Evolutionary conservation across 2,797 vertebrate genomes (phyloP).

Genomic region (Cuculus canorus): DNA sequence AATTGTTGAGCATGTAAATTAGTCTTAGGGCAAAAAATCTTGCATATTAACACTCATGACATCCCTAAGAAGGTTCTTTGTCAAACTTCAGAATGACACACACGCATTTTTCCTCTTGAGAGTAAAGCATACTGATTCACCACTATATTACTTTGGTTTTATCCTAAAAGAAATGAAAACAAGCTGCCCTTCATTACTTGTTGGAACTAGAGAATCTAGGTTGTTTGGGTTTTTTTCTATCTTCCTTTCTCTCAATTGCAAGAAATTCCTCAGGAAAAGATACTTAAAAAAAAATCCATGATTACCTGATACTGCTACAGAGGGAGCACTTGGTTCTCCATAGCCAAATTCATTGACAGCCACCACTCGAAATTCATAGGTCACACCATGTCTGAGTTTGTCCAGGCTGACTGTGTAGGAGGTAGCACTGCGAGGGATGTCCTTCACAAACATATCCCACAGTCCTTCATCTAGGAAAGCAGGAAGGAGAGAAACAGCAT

Average conservation of each 20-base stretch:
- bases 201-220: neutral
- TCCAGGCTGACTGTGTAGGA: slow-evolving; percentile 88
- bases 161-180: neutral
- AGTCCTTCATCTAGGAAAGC: slow-evolving; percentile 88
- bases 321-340: slow-evolving; percentile 90
- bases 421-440: slow-evolving; percentile 85
- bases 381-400: slow-evolving; percentile 88
- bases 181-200: neutral
- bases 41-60: neutral
- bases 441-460: slow-evolving; percentile 93
- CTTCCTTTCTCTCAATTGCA: no score
- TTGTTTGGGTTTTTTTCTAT: neutral
- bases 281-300: neutral
- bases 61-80: neutral
- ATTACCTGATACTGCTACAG: slow-evolving; percentile 88
- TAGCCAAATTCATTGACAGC: slow-evolving; percentile 91
- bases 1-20: neutral
- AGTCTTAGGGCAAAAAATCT: neutral
- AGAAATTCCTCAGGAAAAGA: neutral
- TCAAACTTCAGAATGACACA: neutral
- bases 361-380: slow-evolving; percentile 94
- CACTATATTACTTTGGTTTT: neutral
- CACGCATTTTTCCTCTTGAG: neutral
- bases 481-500: neutral
- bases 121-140: neutral